These are phyloP conservation scores for Cataglyphis albicans DNA, from an alignment of 2,888 invertebrate species.

Conservation along the genomic window DNA sequence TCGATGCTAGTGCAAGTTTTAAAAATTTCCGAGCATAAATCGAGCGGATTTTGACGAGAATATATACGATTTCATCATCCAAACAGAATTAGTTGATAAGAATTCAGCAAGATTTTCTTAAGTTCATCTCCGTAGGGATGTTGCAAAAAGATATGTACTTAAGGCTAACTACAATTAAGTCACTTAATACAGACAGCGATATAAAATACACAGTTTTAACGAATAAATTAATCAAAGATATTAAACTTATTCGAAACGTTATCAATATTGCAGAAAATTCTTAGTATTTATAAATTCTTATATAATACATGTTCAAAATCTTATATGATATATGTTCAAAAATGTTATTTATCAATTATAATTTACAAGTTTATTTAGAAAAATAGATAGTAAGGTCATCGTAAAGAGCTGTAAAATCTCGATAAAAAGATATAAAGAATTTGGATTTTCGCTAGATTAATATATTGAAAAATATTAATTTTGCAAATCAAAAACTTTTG, in stretches of 20 bases:
- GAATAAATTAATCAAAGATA: not conserved
- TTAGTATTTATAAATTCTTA: not conserved
- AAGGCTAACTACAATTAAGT: not conserved
- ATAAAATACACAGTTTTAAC: not conserved
- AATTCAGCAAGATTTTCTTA: constrained; percentile 14
- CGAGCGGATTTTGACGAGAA: not conserved
- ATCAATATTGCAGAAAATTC: not conserved
- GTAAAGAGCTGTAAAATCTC: not conserved
- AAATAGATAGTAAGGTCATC: not conserved
- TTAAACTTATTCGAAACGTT: not conserved
- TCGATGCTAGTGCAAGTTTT: constrained; percentile 38
- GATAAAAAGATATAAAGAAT: not conserved
- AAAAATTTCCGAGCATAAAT: not conserved
- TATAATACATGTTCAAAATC: not conserved
- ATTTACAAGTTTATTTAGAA: not conserved
- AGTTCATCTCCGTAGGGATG: not conserved
- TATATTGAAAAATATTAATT: not conserved
- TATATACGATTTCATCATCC: constrained; percentile 6
- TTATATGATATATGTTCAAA: not conserved
- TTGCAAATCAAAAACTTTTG: not conserved
- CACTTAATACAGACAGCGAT: not conserved
- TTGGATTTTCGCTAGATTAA: not conserved
- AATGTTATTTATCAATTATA: not conserved
- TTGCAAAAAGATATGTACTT: not conserved
- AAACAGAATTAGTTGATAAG: constrained; percentile 3